A percentile compares a stretch with the other conserved stretches of the same genome.
Evolutionary conservation across 1,140 invertebrate genomes (phyloP).

Genomic region (Tribolium castaneum): DNA sequence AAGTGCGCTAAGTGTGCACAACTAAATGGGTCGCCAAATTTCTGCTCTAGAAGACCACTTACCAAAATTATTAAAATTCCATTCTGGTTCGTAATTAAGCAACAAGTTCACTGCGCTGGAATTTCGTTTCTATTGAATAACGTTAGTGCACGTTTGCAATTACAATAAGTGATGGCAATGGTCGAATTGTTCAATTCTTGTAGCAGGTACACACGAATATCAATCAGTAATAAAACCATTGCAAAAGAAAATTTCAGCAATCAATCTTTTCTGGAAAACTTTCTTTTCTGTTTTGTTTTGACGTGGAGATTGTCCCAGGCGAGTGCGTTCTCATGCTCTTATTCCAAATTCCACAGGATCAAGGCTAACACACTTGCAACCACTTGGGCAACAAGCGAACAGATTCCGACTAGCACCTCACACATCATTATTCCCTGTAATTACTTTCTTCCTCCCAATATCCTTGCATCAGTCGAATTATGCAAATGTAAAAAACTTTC

Average conservation of each 20-base stretch:
- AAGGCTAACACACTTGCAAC: slow-evolving; percentile 5
- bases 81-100: slow-evolving; percentile 12
- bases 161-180: slow-evolving; percentile 7
- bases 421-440: slow-evolving; percentile 20
- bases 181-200: slow-evolving; percentile 23
- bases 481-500: slow-evolving; percentile 21
- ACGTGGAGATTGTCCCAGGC: no score
- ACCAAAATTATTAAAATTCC: slow-evolving; percentile 6
- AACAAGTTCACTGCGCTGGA: slow-evolving; percentile 20
- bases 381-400: neutral
- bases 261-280: slow-evolving; percentile 10
- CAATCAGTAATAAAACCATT: slow-evolving; percentile 12
- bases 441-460: slow-evolving; percentile 31
- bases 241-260: slow-evolving; percentile 30
- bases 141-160: neutral
- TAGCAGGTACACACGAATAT: slow-evolving; percentile 7
- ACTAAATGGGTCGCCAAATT: neutral
- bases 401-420: slow-evolving; percentile 4
- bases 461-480: slow-evolving; percentile 20
- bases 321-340: slow-evolving; percentile 1
- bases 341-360: slow-evolving; percentile 28
- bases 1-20: no score
- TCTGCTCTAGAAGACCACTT: neutral
- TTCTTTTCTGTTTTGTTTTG: neutral
- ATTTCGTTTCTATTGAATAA: slow-evolving; percentile 28